A percentile compares a stretch with the other conserved stretches of the same genome.
phyloP scores from a whole-genome alignment of 2,797 vertebrate species.

The Gambusia yucatana region DNA sequence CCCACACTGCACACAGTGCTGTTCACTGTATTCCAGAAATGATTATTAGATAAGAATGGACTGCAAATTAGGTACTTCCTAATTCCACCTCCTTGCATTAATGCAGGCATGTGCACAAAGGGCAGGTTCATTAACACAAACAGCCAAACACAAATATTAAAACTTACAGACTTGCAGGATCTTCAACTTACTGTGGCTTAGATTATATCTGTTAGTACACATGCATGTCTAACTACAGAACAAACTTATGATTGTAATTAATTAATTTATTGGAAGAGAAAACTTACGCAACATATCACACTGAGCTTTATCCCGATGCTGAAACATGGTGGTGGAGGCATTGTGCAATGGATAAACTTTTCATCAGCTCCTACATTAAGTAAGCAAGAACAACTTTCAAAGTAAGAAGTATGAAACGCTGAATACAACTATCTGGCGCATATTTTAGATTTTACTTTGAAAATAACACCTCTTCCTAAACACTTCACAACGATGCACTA shows the following conservation, averaged over 20 bases:
- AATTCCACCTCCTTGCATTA: constrained; percentile 27
- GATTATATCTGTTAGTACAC: constrained; percentile 54
- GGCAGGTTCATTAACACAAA: background rate
- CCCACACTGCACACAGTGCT: constrained; percentile 24
- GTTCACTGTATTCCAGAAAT: constrained; percentile 28
- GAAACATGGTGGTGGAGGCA: background rate
- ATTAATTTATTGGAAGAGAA: background rate
- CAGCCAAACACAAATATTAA: constrained; percentile 26
- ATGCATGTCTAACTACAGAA: constrained; percentile 3
- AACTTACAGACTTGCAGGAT: constrained; percentile 12
- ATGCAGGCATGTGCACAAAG: constrained; percentile 25
- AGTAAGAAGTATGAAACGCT: background rate
- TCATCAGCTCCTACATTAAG: background rate
- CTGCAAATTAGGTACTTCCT: constrained; percentile 44
- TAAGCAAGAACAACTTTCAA: background rate
- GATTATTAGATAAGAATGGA: constrained; percentile 29
- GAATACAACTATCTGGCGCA: background rate
- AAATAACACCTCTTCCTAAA: background rate
- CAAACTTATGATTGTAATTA: too few relatives aligned
- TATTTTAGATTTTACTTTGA: background rate
- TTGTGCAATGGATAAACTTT: background rate
- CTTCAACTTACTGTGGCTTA: constrained; percentile 27
- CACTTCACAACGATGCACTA: background rate
- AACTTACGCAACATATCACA: background rate
- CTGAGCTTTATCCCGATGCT: background rate